Conservation (phyloP, 2,113 vertebrate genomes). For the Ploceus nigricollis region DNA sequence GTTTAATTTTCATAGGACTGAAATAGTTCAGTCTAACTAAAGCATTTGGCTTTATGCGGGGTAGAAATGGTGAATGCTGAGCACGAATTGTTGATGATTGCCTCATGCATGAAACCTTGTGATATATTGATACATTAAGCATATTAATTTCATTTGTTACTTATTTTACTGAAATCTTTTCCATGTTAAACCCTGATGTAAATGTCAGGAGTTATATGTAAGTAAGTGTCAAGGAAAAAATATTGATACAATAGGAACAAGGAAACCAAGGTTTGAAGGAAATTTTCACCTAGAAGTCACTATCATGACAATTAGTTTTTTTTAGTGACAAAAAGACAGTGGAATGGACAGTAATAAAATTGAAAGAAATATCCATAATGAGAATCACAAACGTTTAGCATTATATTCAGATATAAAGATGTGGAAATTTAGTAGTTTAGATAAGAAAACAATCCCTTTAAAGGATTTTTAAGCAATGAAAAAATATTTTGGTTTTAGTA, state of each 20-base stretch:
- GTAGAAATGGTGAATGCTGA: neutral
- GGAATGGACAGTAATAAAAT: neutral
- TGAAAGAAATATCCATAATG: neutral
- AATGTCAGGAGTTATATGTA: neutral
- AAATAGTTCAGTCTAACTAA: neutral
- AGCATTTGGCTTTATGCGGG: rapidly evolving
- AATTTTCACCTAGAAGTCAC: neutral
- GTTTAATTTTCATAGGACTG: neutral
- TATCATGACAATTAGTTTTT: neutral
- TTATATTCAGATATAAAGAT: neutral
- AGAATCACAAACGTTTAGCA: neutral
- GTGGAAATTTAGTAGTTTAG: neutral
- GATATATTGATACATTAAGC: neutral
- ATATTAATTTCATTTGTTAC: neutral
- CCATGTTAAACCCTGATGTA: neutral
- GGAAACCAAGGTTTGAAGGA: neutral
- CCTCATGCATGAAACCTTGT: neutral
- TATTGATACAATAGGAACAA: neutral
- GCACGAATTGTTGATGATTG: neutral
- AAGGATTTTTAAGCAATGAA: neutral
- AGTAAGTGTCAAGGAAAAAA: neutral
- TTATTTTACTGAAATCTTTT: neutral
- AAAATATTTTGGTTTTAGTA: neutral
- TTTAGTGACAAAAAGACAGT: neutral
- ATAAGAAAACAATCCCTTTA: neutral